Conservation (phyloP, 2,888 invertebrate species). For the Eremobia ochroleuca region DNA sequence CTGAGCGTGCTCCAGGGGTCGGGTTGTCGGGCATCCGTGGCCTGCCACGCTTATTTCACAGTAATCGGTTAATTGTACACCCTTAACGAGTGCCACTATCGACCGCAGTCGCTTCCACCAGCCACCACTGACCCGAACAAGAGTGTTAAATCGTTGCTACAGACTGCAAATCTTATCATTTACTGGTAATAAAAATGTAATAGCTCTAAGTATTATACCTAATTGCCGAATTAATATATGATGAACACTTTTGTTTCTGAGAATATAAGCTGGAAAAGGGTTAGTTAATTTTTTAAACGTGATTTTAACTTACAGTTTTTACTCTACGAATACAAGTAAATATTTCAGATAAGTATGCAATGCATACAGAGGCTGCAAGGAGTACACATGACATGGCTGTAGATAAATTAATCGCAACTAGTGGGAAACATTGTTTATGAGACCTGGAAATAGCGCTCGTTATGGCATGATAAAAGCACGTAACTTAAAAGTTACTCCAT, state of each 20-base stretch:
- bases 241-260: neutral
- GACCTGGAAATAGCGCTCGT: conserved; percentile 29
- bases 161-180: neutral
- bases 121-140: neutral
- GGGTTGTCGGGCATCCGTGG: conserved; percentile 80
- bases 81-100: conserved; percentile 76
- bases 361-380: neutral
- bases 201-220: neutral
- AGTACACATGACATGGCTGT: neutral
- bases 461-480: conserved; percentile 19
- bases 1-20: conserved; percentile 70
- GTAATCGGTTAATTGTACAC: conserved; percentile 86
- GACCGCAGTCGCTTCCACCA: conserved; percentile 29
- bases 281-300: neutral
- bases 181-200: neutral
- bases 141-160: conserved; percentile 7
- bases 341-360: neutral
- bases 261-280: neutral
- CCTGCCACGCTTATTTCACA: conserved; percentile 82
- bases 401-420: conserved; percentile 7
- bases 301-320: neutral
- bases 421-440: neutral
- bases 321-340: neutral
- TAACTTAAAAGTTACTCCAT: conserved; percentile 57
- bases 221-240: neutral